Base-by-base conservation (phyloP, 2,888 invertebrate genomes). In the Platerodrilus igneus region DNA sequence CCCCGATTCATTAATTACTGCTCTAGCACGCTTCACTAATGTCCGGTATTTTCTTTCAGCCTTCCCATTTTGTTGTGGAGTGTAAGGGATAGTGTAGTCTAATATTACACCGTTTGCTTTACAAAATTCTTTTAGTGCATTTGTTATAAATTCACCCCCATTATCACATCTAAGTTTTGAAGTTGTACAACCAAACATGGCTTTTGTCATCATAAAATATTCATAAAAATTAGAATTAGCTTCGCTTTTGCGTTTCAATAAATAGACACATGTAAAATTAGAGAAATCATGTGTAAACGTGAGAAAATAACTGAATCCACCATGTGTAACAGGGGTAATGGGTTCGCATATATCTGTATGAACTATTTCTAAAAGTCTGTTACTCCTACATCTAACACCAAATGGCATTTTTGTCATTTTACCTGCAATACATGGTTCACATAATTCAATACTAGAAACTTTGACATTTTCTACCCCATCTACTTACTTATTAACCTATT, bases 21-120 rank as follows among this genome's bases (percentile, higher is more conserved):
- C 14, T 17, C 27, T 27, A 9, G 15, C 27, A 16, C 13, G 9
- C 14, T 27, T 17, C n/a, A 27, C 27, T 15, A 27, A 27, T 7
- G 13, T 27, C 16, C 27, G 15, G 16, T 27, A 16, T 11, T 27
- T 27, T 7, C 26, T 3, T 9, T 26, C 26, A 6, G 26, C 26
- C 26, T 26, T 26, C 6, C 26, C 26, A 26, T 26, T 26, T 26
- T 26, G 10, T 9, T 26, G 26, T 4, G 26, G 10, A 11, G 26
- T 26, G 8, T 26, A 26, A 6, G 26, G 26, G n/a, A n/a, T 13
- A 10, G 26, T 26, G 13, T 26, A 26, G 14, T 26, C 26, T 8
- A 26, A 10, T 10, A 9, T 4, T 11, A 26, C 10, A 7, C 13
- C 26, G 14, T 26, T 26, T 11, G 11, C 26, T 4, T 26, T 26